These are phyloP conservation scores for Paramacrobiotus metropolitanus DNA, from an alignment of 1,140 invertebrate genomes.

Conservation along the genomic window DNA sequence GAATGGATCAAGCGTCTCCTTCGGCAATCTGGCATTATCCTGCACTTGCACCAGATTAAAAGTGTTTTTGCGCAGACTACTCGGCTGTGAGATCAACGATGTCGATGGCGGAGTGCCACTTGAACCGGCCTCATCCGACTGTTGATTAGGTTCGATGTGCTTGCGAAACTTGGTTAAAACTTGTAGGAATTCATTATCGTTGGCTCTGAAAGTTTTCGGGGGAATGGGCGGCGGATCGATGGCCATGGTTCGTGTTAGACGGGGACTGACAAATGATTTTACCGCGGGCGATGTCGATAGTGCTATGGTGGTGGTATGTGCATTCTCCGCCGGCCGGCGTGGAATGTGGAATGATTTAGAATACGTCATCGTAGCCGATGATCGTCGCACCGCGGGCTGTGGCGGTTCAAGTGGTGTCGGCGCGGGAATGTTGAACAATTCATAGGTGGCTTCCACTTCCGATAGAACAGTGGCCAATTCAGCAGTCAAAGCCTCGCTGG, in stretches of 20 bases:
- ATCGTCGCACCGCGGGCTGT: background rate
- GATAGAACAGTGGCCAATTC: background rate
- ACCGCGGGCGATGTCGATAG: no score
- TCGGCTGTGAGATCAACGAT: no score
- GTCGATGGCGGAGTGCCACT: background rate
- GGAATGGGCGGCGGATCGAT: background rate
- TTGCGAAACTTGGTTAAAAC: background rate
- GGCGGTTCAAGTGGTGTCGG: background rate
- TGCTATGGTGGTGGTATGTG: no score
- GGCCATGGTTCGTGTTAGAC: no score
- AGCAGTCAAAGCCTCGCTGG: no score
- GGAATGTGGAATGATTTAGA: slow-evolving; percentile 1
- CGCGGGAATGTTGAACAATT: background rate
- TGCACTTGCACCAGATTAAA: no score
- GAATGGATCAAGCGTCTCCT: no score
- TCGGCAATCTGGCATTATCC: no score
- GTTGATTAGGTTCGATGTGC: background rate
- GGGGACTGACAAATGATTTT: no score
- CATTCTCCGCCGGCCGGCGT: background rate
- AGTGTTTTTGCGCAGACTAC: no score
- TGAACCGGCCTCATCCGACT: background rate
- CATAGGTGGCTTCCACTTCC: background rate
- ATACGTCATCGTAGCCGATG: background rate
- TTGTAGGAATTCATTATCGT: background rate
- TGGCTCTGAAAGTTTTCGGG: background rate